Conservation (phyloP, 35 echinoderm and acorn worm genomes). For the Amphiura filiformis region DNA sequence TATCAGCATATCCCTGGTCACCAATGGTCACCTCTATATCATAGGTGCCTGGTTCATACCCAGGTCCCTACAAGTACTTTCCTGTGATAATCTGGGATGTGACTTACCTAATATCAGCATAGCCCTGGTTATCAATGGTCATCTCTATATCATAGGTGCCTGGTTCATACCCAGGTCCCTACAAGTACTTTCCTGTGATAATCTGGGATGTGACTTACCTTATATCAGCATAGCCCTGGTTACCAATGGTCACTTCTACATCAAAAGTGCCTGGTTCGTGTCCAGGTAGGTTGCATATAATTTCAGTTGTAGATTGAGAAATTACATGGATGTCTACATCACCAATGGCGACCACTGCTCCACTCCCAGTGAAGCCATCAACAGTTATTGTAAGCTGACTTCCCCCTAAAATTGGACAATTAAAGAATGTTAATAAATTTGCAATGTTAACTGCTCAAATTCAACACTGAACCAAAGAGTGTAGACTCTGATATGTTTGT, state of each 20-base stretch:
- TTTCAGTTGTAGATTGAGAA: conserved; percentile 26
- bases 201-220: too few species aligned
- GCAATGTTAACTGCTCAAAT: not conserved
- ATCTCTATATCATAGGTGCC: conserved; percentile 39
- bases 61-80: too few species aligned
- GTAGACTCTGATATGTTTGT: too few species aligned
- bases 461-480: too few species aligned
- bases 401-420: conserved; percentile 68
- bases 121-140: too few species aligned
- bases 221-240: conserved; percentile 67
- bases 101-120: too few species aligned
- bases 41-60: conserved; percentile 52
- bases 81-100: too few species aligned
- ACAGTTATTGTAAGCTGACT: conserved; percentile 56
- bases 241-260: conserved; percentile 48
- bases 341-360: conserved; percentile 47
- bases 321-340: conserved; percentile 34
- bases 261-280: conserved; percentile 51
- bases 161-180: conserved; percentile 64
- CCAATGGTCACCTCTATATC: too few species aligned
- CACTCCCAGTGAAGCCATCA: conserved; percentile 53
- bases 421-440: not conserved
- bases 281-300: conserved; percentile 57
- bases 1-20: too few species aligned
- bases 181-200: too few species aligned